phyloP scores from a whole-genome alignment of 2,113 vertebrate species.

The Octodon degus region DNA sequence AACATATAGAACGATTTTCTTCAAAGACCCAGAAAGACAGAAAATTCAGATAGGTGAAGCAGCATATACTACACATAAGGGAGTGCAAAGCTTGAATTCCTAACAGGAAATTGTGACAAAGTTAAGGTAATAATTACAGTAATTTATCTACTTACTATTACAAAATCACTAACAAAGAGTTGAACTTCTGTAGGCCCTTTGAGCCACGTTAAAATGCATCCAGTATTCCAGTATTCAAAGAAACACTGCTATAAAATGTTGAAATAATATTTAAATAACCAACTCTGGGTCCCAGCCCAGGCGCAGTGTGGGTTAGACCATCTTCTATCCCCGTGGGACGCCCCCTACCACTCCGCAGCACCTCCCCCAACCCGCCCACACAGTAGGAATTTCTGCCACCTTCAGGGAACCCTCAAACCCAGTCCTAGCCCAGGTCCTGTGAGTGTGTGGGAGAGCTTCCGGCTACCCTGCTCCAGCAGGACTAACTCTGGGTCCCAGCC shows the following conservation, averaged over 20 bases:
- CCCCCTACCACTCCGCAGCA: no score
- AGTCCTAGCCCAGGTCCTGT: no score
- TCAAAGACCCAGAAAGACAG: background rate
- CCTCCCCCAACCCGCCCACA: no score
- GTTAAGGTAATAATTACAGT: background rate
- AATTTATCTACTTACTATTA: background rate
- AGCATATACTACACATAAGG: background rate
- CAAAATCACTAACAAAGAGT: no score
- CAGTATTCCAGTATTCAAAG: background rate
- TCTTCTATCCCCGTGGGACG: no score
- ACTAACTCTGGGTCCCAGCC: no score
- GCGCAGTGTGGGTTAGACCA: no score
- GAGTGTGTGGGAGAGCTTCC: no score
- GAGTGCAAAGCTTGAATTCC: background rate
- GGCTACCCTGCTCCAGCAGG: no score
- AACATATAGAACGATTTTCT: background rate
- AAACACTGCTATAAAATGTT: background rate
- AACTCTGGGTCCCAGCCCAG: no score
- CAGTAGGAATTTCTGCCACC: no score
- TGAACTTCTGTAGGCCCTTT: background rate
- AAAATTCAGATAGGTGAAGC: background rate
- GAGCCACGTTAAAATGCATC: background rate
- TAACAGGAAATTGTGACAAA: background rate
- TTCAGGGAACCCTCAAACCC: no score
- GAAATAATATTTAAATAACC: background rate